Evolutionary conservation across 1,140 invertebrate genomes (phyloP).

Genomic region (Melitaea cinxia): DNA sequence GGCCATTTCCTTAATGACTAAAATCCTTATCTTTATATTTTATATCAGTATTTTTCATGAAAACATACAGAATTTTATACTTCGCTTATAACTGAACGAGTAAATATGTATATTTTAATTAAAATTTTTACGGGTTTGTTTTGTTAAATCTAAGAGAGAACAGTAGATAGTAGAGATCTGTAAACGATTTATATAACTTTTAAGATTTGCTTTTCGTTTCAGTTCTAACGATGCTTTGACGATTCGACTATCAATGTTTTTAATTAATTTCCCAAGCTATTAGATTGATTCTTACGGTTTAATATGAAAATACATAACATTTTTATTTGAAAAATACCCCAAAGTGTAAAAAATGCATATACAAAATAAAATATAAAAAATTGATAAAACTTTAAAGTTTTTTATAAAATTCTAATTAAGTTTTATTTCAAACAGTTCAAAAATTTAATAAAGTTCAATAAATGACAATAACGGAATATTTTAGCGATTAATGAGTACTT

Average conservation of each 20-base stretch:
- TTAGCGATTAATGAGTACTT: too few species aligned
- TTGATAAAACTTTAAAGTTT: too few species aligned
- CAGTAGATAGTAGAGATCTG: constrained; percentile 9
- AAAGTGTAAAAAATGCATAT: too few species aligned
- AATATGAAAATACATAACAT: constrained; percentile 4
- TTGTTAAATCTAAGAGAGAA: constrained; percentile 1
- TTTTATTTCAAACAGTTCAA: too few species aligned
- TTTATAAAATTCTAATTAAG: too few species aligned
- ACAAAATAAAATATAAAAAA: too few species aligned
- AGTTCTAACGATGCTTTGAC: background rate
- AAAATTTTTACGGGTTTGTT: background rate
- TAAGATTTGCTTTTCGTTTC: constrained; percentile 8
- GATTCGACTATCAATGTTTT: constrained; percentile 13
- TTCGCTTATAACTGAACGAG: background rate
- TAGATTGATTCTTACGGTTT: background rate
- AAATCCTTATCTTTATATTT: background rate
- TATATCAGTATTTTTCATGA: background rate
- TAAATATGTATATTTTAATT: background rate
- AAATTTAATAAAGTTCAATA: too few species aligned
- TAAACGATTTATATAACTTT: constrained; percentile 5
- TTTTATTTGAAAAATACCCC: background rate
- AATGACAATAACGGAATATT: too few species aligned
- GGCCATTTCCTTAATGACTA: background rate
- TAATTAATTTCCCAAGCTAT: constrained; percentile 17
- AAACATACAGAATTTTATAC: background rate